Evolutionary conservation across 2,797 vertebrate genomes (phyloP), one percentile per base, ranked within the genome.

Genomic region (Anguilla marmorata): DNA sequence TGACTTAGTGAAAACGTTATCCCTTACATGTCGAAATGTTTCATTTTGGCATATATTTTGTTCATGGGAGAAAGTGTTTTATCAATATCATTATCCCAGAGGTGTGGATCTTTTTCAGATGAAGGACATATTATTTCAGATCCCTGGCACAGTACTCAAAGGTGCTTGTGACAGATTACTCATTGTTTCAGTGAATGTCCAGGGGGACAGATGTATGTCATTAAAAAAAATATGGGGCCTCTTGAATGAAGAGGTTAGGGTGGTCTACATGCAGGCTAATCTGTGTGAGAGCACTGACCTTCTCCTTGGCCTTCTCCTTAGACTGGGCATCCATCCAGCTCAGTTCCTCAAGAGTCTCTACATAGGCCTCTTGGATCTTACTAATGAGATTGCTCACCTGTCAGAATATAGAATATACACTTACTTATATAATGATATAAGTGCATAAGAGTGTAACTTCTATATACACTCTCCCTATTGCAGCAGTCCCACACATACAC

Each of bases 311-410:
- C 90, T 97, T 97, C 88, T 96, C 96, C 92, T 98, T 99, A 0
- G 98, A 98, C 0, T 92, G 92, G n/a, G 94, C 89, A 2, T 99
- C 98, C 98, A 99, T 99, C 98, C 98, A 99, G 92, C 95, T 94
- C 86, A 99, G 91, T 94, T 99, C 98, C 86, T 98, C 98, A 91
- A 99, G 92, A 0, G 97, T 98, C 93, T 99, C 98, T 87, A 99
- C 96, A 12, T 98, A 99, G 0, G 93, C 98, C 33, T 96, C 95
- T 63, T 97, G 97, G 87, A 99, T 97, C 94, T 98, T 98, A 88
- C 93, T 87, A 88, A 99, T 98, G 86, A 99, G 95, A 87, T 98
- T 96, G 50, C 95, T 94, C 86, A 99, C 98, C 98, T 99, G 92
- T 48, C 66, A 88, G 83, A 90, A 54, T 24, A 76, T 14, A 50